Evolutionary conservation across 2,888 invertebrate genomes (phyloP), one percentile per base, ranked within the genome.

Genomic region (Chironomus riparius): DNA sequence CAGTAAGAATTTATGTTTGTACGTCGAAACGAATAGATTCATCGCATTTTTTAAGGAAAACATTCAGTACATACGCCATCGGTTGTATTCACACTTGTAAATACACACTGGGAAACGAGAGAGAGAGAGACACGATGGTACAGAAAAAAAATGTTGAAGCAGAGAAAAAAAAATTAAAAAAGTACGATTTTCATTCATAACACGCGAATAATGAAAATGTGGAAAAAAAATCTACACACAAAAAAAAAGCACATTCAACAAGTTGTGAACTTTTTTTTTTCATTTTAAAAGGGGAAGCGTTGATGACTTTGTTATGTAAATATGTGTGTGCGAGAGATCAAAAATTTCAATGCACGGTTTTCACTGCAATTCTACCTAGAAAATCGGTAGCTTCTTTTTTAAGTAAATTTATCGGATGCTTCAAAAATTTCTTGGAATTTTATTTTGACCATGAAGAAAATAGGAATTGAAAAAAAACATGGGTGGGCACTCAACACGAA

Each of bases 261-360:
- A 71, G 71, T 71, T 71, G 71, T 71, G 71, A 38, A 71, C 22
- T 48, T 71, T 70, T 62, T 62, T 62, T 62, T 18, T 22, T n/a
- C n/a, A 12, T 21, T 24, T 24, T 24, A 65, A 65, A 65, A 24
- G 38, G 38, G 38, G 38, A 38, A 38, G 38, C 38, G 38, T 2
- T 38, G 38, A 38, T 65, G 65, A 22, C 24, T 65, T 65, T 21
- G 22, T 13, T 65, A n/a, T 56, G 65, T 21, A 65, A 65, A 65
- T 65, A n/a, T 65, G 22, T 24, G 24, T 65, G 24, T 22, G 21
- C 12, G 10, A 13, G 10, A 12, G 21, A 18, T 18, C n/a, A 65
- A 22, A 5, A 24, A 18, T 56, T 56, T 15, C 4, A 56, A 18
- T 56, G 56, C 56, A 56, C 6, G 18, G 38, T 10, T 38, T 28